These are phyloP conservation scores for Acrossocheilus wenchowensis DNA, from an alignment of 2,797 vertebrate genomes.

Conservation along the genomic window DNA sequence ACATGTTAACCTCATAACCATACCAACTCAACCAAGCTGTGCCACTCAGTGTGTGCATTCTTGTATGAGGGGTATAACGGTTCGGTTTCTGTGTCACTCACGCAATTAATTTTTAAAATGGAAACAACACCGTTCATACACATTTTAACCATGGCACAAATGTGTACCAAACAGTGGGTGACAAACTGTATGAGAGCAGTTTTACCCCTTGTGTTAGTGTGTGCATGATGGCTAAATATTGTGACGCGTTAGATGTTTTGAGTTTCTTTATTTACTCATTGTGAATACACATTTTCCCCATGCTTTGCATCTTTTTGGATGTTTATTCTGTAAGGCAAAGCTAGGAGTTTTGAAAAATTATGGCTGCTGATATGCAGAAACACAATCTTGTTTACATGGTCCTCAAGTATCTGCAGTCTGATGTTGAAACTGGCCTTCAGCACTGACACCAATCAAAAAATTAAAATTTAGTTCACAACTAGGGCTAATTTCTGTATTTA, in stretches of 20 bases:
- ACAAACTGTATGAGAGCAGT: not conserved
- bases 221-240: conserved; percentile 23
- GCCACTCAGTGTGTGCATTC: conserved; percentile 17
- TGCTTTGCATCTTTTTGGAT: not conserved
- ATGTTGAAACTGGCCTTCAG: not conserved
- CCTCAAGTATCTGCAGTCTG: not conserved
- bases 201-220: conserved; percentile 25
- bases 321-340: not conserved
- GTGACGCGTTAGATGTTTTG: not conserved
- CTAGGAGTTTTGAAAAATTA: not conserved
- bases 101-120: not conserved
- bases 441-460: not conserved
- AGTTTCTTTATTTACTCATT: conserved; percentile 23
- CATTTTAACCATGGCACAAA: not conserved
- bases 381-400: not conserved
- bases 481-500: not conserved
- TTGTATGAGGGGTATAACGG: conserved; percentile 13
- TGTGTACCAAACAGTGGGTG: not conserved
- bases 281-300: not conserved
- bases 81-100: not conserved
- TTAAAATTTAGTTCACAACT: not conserved
- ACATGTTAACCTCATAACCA: conserved; percentile 33
- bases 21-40: not conserved
- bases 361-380: not conserved
- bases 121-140: not conserved